These are phyloP conservation scores for Phalanger gymnotis DNA, from an alignment of 2,797 vertebrate species.

Conservation along the genomic window DNA sequence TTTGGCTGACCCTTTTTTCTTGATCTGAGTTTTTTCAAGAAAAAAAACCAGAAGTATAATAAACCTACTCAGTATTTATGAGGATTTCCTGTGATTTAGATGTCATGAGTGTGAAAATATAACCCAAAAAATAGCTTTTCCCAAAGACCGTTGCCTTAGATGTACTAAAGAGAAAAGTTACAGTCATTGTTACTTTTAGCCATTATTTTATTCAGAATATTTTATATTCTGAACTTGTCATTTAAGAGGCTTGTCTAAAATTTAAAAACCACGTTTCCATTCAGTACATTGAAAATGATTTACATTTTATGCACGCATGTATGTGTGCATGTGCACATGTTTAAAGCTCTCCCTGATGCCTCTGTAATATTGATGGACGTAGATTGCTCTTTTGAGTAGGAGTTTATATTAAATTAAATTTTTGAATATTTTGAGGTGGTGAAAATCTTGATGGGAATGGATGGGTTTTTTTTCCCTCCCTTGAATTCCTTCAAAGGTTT, in stretches of 20 bases:
- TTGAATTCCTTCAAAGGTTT: background rate
- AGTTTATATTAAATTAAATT: conserved; percentile 24
- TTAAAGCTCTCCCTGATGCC: conserved; percentile 13
- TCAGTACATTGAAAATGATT: background rate
- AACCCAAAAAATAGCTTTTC: background rate
- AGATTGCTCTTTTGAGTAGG: conserved; percentile 14
- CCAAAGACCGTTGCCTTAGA: background rate
- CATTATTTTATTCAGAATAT: background rate
- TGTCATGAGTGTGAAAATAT: background rate
- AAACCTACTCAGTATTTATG: background rate
- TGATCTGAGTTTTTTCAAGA: background rate
- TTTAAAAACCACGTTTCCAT: background rate
- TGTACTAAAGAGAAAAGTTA: background rate
- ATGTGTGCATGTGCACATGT: background rate
- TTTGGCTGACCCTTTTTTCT: background rate
- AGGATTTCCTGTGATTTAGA: background rate
- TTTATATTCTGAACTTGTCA: background rate
- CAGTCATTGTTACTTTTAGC: background rate
- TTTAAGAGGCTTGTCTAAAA: background rate
- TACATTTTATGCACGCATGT: background rate
- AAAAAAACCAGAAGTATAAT: background rate
- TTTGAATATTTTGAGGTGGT: background rate
- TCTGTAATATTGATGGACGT: conserved; percentile 12
- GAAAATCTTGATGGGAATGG: background rate
- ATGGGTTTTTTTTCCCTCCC: background rate